phyloP scores from a whole-genome alignment of 1,140 invertebrate species.

The Bombus picipes region DNA sequence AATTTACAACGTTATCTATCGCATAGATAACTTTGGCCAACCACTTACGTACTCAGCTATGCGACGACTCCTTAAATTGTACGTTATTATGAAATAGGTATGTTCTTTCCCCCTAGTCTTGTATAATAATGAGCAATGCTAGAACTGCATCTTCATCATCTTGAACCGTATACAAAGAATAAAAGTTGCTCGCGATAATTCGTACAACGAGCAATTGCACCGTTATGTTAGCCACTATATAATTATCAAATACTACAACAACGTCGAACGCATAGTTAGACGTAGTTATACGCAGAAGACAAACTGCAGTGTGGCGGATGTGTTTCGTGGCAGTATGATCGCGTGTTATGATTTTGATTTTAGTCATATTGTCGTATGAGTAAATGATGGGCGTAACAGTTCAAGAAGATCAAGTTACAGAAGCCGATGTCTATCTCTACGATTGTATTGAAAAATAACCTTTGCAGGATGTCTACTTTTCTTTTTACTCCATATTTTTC shows the following conservation, averaged over 20 bases:
- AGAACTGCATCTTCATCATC: conserved; percentile 61
- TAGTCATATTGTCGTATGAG: conserved; percentile 17
- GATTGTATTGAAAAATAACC: conserved; percentile 74
- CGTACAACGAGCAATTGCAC: neutral
- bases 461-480: conserved; percentile 63
- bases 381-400: neutral
- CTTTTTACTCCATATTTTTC: conserved; percentile 25
- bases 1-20: conserved; percentile 43
- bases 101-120: conserved; percentile 66
- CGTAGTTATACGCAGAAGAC: neutral
- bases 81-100: conserved; percentile 60
- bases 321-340: neutral
- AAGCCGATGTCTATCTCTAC: conserved; percentile 65
- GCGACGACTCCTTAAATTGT: conserved; percentile 46
- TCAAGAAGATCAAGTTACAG: conserved; percentile 62
- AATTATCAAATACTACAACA: neutral
- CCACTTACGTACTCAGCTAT: conserved; percentile 55
- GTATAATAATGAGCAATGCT: conserved; percentile 73
- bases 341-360: conserved; percentile 40
- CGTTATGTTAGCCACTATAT: neutral
- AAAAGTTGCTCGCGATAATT: neutral
- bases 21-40: conserved; percentile 66
- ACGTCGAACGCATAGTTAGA: neutral
- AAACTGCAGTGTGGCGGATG: neutral
- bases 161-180: conserved; percentile 31